Evolutionary conservation across 2,113 vertebrate species (phyloP).

Genomic region (Chionodraco myersi): DNA sequence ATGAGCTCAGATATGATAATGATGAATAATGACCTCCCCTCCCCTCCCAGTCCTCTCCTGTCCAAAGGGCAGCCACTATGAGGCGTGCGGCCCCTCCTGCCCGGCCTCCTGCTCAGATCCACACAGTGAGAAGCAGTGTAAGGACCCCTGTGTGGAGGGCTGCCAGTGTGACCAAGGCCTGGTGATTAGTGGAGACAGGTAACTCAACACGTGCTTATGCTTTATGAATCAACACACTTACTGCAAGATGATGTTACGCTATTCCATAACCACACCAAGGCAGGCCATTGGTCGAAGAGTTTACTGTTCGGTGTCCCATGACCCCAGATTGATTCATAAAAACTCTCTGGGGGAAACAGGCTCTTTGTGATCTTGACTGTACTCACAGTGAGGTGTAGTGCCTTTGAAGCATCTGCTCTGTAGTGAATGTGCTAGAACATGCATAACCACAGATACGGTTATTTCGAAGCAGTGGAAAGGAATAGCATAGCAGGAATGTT

Average conservation of each 20-base stretch:
- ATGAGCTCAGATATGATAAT: not conserved
- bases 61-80: slow-evolving; percentile 40
- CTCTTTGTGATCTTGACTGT: not conserved
- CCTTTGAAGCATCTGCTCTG: not conserved
- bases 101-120: slow-evolving; percentile 4
- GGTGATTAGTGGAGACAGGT: slow-evolving; percentile 49
- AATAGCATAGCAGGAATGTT: not conserved
- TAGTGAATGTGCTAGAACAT: too few species aligned
- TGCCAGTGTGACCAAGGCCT: slow-evolving; percentile 31
- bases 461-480: not conserved
- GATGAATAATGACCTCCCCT: not conserved
- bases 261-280: not conserved
- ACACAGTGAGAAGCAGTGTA: slow-evolving; percentile 5
- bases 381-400: not conserved
- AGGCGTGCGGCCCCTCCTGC: slow-evolving; percentile 34
- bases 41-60: slow-evolving; percentile 1
- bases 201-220: not conserved
- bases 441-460: not conserved
- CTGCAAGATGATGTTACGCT: not conserved
- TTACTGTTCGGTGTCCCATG: not conserved
- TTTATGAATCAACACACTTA: not conserved
- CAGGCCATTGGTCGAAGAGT: not conserved
- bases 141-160: slow-evolving; percentile 31
- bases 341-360: not conserved
- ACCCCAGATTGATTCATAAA: not conserved